Base-by-base conservation (phyloP, 64 coral and sea anemone genomes). In the Acropora tenuis region DNA sequence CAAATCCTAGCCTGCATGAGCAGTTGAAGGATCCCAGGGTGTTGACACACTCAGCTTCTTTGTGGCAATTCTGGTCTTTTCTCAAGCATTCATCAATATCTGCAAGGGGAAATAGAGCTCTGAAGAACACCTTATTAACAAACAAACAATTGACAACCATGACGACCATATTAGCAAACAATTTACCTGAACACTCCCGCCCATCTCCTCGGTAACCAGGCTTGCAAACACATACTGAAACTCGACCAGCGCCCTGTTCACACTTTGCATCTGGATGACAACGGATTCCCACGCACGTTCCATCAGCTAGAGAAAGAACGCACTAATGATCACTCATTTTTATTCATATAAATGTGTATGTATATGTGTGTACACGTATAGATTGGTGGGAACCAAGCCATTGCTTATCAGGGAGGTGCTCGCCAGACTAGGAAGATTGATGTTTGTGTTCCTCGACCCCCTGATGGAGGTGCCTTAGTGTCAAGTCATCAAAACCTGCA, bases 181-280 rank as follows among this genome's bases (percentile, higher is more conserved):
- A 55, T 55, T 69, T 80, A 88, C 91, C 83, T 53, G 91, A 69
- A n/a, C 91, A 87, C 67, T 93, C 88, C 43, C 91, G 44, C 6
- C 83, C 83, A 41, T 93, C 84, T 18, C 91, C 91, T 78, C 79
- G 83, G 59, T 93, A 93, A 43, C 91, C 91, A 1, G 75, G 12
- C 10, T 55, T 93, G 41, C 91, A 93, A 17, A 79, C 76, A 47
- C 91, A 93, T 47, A 68, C 65, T 18, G 82, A 58, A 55, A 83
- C 83, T 12, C 78, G 74, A 18, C 59, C 45, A 19, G 75, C 65
- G 41, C 73, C 75, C 46, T 73, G 19, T 46, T 87, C 69, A 15
- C 91, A 93, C 0, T 8, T 73, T 40, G 91, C 91, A 77, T 93
- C 91, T 9, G 91, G 91, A 30, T 93, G 91, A 80, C 91, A 93